A percentile compares a stretch with the other conserved stretches of the same genome.
These are phyloP conservation scores for Styela clava DNA, from an alignment of 23 tunicate species.

Conservation along the genomic window DNA sequence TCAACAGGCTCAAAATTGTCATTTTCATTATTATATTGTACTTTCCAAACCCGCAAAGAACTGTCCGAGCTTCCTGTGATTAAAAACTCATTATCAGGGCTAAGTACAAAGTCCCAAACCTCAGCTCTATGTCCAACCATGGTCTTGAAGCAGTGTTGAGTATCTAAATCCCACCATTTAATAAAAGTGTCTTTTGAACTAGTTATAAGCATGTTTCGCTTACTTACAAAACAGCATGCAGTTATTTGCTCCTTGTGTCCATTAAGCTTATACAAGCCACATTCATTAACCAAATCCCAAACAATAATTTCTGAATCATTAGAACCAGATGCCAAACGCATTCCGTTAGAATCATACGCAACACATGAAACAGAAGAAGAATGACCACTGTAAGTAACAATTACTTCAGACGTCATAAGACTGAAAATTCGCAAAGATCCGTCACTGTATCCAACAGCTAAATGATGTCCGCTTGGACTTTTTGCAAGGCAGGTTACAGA, in stretches of 20 bases:
- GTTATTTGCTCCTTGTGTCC: constrained; percentile 96
- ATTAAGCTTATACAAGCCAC: constrained; percentile 81
- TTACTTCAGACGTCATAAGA: constrained; percentile 51
- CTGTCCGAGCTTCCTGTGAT: constrained; percentile 87
- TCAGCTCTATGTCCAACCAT: constrained; percentile 84
- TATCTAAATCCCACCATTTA: constrained; percentile 97
- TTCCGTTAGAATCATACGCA: constrained; percentile 55
- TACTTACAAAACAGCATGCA: constrained; percentile 43
- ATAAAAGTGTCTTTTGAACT: constrained; percentile 88
- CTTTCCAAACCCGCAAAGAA: constrained; percentile 71
- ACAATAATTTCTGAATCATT: constrained; percentile 81
- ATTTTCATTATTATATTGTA: constrained; percentile 16
- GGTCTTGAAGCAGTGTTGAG: constrained; percentile 92
- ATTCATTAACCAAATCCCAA: constrained; percentile 92
- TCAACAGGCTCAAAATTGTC: background rate
- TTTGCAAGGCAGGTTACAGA: constrained; percentile 60
- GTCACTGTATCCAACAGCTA: constrained; percentile 81
- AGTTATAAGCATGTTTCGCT: constrained; percentile 61
- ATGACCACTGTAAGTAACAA: constrained; percentile 75
- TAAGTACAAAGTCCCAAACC: constrained; percentile 81
- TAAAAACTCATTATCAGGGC: constrained; percentile 44
- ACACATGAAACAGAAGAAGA: constrained; percentile 64
- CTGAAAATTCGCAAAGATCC: constrained; percentile 62
- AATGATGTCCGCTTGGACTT: constrained; percentile 49
- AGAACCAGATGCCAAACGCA: constrained; percentile 85